Conservation (phyloP, 92 coral and sea anemone species). For the Actinostola sp. region DNA sequence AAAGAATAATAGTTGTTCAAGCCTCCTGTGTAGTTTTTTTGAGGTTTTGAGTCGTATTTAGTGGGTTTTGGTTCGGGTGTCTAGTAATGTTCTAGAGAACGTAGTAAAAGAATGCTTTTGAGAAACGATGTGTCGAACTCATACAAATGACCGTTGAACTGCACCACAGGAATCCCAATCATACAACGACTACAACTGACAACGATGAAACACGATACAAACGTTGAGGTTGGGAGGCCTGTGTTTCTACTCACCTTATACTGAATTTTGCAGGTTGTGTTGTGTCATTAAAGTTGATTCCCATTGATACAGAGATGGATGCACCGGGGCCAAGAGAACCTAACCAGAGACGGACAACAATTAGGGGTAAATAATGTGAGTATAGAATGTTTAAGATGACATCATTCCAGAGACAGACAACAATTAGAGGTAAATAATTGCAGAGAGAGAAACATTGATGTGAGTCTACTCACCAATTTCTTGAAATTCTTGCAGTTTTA, state of each 20-base stretch:
- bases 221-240: neutral
- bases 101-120: too few relatives aligned
- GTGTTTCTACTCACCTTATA: slow-evolving; percentile 63
- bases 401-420: neutral
- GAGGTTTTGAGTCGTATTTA: too few relatives aligned
- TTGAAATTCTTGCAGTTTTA: slow-evolving; percentile 92
- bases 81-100: too few relatives aligned
- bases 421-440: neutral
- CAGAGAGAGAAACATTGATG: too few relatives aligned
- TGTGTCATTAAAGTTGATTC: slow-evolving; percentile 94
- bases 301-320: slow-evolving; percentile 86
- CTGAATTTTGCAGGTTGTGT: slow-evolving; percentile 91
- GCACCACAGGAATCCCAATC: too few relatives aligned
- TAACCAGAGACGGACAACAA: slow-evolving; percentile 2
- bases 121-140: too few relatives aligned
- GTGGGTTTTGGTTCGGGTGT: too few relatives aligned
- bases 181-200: neutral
- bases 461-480: slow-evolving; percentile 71
- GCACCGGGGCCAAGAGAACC: slow-evolving; percentile 82
- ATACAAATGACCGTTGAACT: too few relatives aligned
- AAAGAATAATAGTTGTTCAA: too few relatives aligned
- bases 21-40: too few relatives aligned
- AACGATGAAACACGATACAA: too few relatives aligned
- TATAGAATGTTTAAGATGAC: too few relatives aligned
- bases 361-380: neutral